Conservation (phyloP, 1,140 invertebrate species). For the Papilio dardanus region DNA sequence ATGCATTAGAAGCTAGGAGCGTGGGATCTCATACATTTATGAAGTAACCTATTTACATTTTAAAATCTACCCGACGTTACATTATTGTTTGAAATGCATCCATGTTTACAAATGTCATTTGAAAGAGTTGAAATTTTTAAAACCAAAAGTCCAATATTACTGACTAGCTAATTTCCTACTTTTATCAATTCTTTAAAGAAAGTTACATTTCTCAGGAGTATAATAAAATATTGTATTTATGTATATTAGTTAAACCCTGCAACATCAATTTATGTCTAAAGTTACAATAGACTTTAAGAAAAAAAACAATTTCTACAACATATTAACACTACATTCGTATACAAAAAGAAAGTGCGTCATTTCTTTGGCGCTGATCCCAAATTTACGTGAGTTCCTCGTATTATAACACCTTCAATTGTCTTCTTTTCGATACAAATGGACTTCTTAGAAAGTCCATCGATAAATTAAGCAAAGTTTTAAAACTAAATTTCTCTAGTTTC, state of each 20-base stretch:
- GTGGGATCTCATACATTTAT: slow-evolving; percentile 29
- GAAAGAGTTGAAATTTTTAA: too few species aligned
- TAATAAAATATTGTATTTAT: neutral
- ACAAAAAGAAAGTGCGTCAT: slow-evolving; percentile 30
- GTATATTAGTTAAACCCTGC: too few species aligned
- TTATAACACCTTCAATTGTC: slow-evolving; percentile 26
- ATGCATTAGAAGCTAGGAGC: neutral
- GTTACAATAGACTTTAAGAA: neutral
- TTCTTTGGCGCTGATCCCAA: slow-evolving; percentile 30
- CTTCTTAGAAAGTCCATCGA: slow-evolving; percentile 21
- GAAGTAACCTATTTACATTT: slow-evolving; percentile 14
- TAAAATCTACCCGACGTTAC: neutral
- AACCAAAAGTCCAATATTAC: too few species aligned
- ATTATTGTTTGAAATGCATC: slow-evolving; percentile 1
- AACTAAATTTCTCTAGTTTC: neutral
- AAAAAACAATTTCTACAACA: neutral
- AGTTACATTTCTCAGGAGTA: too few species aligned
- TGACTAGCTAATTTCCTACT: too few species aligned
- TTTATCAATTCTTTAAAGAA: too few species aligned
- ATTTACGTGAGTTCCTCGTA: slow-evolving; percentile 24
- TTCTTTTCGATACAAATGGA: slow-evolving; percentile 24
- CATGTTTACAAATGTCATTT: neutral
- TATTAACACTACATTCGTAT: neutral
- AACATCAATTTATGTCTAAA: neutral
- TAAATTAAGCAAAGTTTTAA: neutral